Evolutionary conservation across 2,888 invertebrate species (phyloP).

Genomic region (Philonicus albiceps): DNA sequence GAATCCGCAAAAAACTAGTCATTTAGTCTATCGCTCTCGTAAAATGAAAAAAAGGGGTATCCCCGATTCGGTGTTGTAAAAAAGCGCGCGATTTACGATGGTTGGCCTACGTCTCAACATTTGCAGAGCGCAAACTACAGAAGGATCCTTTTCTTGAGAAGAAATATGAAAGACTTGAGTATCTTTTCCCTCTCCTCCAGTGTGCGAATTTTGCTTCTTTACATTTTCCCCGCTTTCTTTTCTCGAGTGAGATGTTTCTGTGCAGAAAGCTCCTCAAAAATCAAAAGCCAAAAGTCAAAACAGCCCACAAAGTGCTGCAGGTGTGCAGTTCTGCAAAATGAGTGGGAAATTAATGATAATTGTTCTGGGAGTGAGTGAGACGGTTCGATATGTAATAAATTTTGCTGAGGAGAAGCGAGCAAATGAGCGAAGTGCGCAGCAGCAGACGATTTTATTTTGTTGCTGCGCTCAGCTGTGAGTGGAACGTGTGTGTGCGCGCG

Average conservation of each 20-base stretch:
- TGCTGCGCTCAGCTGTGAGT: slow-evolving; percentile 46
- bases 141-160: background rate
- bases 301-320: background rate
- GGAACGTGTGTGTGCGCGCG: slow-evolving; percentile 37
- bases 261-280: too few species aligned
- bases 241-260: background rate
- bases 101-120: background rate
- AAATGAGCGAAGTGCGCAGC: background rate
- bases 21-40: background rate
- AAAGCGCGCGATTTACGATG: background rate
- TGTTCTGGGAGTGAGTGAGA: background rate
- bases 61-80: background rate
- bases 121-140: background rate
- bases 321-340: background rate
- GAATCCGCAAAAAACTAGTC: background rate
- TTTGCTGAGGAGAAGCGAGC: background rate
- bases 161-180: background rate
- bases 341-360: background rate
- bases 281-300: background rate
- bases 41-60: background rate
- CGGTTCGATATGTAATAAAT: background rate
- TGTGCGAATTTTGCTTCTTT: background rate
- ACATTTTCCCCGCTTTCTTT: background rate
- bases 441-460: slow-evolving; percentile 27
- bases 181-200: background rate